Conservation (phyloP, 2,888 invertebrate species). For the Adineta ricciae region DNA sequence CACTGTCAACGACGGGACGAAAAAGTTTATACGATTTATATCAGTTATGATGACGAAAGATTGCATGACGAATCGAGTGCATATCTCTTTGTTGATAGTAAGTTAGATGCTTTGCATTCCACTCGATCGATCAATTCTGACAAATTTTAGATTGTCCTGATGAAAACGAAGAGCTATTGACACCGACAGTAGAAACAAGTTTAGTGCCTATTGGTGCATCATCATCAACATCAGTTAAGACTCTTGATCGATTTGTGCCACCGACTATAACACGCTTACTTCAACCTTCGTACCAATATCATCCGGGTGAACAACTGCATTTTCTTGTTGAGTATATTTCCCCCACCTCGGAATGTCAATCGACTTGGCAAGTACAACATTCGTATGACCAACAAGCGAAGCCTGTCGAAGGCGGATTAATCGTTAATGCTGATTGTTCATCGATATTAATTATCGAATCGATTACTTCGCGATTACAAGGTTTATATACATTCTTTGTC, state of each 20-base stretch:
- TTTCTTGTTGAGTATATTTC: background rate
- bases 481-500: background rate
- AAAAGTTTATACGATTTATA: slow-evolving; percentile 17
- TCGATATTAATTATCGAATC: background rate
- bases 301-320: background rate
- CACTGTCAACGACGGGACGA: slow-evolving; percentile 7
- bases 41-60: background rate
- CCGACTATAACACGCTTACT: background rate
- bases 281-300: background rate
- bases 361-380: background rate
- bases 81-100: slow-evolving; percentile 4
- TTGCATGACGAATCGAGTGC: slow-evolving; percentile 5
- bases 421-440: background rate
- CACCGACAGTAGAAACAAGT: too few relatives aligned
- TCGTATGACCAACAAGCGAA: background rate
- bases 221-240: background rate
- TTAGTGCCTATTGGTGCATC: background rate
- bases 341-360: background rate
- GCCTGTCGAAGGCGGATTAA: background rate
- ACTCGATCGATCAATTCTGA: too few relatives aligned
- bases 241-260: background rate
- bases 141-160: background rate
- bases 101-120: background rate
- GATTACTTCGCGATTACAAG: background rate
- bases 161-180: background rate